Percentiles rank a stretch among this genome's conserved stretches.
Conservation (phyloP, 1,140 invertebrate species). For the Panagrolaimus sp. region DNA sequence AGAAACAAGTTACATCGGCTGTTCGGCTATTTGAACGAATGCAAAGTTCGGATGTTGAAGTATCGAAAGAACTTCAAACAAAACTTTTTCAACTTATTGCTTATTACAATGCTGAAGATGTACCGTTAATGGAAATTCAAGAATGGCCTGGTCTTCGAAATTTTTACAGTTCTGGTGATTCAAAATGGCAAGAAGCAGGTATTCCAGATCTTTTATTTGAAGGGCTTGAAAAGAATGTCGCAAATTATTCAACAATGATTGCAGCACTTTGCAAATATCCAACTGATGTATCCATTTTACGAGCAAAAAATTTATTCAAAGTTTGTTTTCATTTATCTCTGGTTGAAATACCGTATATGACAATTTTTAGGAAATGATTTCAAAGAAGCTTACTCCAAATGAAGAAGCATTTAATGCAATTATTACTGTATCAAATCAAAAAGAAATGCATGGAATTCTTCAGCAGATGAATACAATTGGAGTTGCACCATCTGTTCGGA, state of each 20-base stretch:
- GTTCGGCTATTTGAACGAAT: slow-evolving; percentile 35
- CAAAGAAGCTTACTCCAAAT: not conserved
- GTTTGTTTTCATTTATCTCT: too few species aligned
- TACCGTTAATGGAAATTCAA: slow-evolving; percentile 30
- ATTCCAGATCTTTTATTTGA: slow-evolving; percentile 37
- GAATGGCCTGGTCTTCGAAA: slow-evolving; percentile 41
- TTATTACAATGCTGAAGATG: slow-evolving; percentile 41
- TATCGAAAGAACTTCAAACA: slow-evolving; percentile 22
- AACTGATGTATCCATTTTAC: slow-evolving; percentile 1
- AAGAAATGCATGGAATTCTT: slow-evolving; percentile 14
- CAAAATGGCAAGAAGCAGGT: slow-evolving; percentile 19
- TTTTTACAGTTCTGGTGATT: slow-evolving; percentile 17
- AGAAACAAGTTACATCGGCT: slow-evolving; percentile 28
- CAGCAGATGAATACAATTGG: slow-evolving; percentile 17
- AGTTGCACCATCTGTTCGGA: slow-evolving; percentile 22
- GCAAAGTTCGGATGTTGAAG: slow-evolving; percentile 16
- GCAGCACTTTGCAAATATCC: slow-evolving; percentile 30
- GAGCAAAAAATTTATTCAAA: slow-evolving; percentile 3
- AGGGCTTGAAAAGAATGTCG: slow-evolving; percentile 25
- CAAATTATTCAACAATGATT: slow-evolving; percentile 37
- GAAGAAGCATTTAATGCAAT: slow-evolving; percentile 24
- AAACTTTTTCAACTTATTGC: slow-evolving; percentile 29
- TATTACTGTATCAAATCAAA: slow-evolving; percentile 1
- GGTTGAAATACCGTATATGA: too few species aligned
- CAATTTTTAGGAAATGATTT: slow-evolving; percentile 11